Conservation (phyloP, 2,888 invertebrate genomes). For the Lasioglossum lativentre region DNA sequence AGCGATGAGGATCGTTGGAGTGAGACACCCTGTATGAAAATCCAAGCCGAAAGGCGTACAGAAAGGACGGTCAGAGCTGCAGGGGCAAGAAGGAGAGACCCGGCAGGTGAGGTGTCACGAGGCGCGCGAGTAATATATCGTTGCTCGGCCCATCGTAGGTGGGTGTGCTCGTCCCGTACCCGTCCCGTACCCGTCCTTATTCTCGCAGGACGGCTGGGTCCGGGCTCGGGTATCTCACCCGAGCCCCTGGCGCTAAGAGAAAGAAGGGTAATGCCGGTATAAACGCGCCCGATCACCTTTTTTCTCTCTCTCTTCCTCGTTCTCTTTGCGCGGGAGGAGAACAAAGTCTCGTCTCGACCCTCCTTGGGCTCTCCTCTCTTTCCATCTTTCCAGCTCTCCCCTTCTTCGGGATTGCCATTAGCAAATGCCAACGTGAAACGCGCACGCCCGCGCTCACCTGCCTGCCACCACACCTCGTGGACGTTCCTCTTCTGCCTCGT, state of each 20-base stretch:
- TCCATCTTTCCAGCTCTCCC: slow-evolving; percentile 29
- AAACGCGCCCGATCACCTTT: slow-evolving; percentile 64
- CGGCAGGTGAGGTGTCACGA: slow-evolving; percentile 84
- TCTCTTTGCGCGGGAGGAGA: slow-evolving; percentile 25
- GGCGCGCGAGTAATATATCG: slow-evolving; percentile 84
- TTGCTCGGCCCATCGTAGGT: slow-evolving; percentile 79
- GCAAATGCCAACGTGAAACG: slow-evolving; percentile 79
- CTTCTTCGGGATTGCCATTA: slow-evolving; percentile 77
- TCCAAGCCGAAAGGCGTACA: slow-evolving; percentile 17
- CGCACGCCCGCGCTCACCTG: slow-evolving; percentile 78
- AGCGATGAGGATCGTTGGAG: not conserved
- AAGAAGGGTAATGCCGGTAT: slow-evolving; percentile 77
- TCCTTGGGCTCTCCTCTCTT: slow-evolving; percentile 32
- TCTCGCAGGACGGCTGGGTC: slow-evolving; percentile 28
- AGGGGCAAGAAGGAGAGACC: slow-evolving; percentile 61
- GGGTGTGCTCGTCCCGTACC: slow-evolving; percentile 73
- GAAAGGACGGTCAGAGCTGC: slow-evolving; percentile 17
- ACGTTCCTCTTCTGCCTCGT: slow-evolving; percentile 50
- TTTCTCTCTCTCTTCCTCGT: slow-evolving; percentile 24
- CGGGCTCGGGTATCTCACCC: slow-evolving; percentile 67
- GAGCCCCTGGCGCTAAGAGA: slow-evolving; percentile 80
- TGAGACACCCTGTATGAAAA: slow-evolving; percentile 46
- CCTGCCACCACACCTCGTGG: slow-evolving; percentile 74
- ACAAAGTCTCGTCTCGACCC: slow-evolving; percentile 14
- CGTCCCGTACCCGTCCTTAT: slow-evolving; percentile 53